These are phyloP conservation scores for Rhinella marina DNA, from an alignment of 2,797 vertebrate genomes.

Conservation along the genomic window DNA sequence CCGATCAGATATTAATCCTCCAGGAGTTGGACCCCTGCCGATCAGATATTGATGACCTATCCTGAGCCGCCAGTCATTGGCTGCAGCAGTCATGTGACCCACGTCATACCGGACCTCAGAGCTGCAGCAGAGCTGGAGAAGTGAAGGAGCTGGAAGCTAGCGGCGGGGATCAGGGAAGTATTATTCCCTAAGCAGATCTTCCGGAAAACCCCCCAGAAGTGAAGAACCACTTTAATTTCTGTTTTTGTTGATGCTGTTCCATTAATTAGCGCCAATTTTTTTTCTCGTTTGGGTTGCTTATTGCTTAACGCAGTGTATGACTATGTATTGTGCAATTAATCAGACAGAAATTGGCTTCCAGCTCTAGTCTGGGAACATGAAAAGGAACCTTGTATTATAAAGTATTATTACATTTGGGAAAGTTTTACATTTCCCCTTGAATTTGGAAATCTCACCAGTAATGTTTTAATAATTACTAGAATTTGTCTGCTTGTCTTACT, in stretches of 20 bases:
- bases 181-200: no score
- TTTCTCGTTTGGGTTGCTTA: neutral
- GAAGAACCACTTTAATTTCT: neutral
- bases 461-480: conserved; percentile 3
- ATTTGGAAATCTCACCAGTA: neutral
- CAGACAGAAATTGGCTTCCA: neutral
- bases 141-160: no score
- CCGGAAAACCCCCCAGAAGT: neutral
- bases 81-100: no score
- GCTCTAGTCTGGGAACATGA: neutral
- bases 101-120: no score
- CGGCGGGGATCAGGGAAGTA: no score
- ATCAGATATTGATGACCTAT: no score
- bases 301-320: neutral
- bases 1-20: no score
- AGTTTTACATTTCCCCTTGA: conserved; percentile 1
- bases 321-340: neutral
- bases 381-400: neutral
- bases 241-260: neutral
- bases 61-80: no score
- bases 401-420: neutral
- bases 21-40: no score
- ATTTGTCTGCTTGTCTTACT: neutral
- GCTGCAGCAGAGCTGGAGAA: no score
- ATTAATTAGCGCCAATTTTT: neutral